phyloP scores from a whole-genome alignment of 2,888 invertebrate species.

The Onthophagus sagittarius region DNA sequence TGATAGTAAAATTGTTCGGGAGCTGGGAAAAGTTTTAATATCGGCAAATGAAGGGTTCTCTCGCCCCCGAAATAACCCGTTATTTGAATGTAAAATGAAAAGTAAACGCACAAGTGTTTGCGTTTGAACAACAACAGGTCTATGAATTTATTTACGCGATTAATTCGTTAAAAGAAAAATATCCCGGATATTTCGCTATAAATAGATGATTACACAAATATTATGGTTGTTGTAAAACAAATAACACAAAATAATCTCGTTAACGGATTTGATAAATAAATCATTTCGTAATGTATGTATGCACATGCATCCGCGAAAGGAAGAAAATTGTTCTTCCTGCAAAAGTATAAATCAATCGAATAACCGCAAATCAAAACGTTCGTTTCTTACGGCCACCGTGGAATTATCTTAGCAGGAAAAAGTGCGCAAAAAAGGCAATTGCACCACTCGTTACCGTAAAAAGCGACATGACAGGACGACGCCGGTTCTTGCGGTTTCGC shows the following conservation, averaged over 20 bases:
- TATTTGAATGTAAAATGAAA: background rate
- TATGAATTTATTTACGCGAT: background rate
- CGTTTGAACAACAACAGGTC: background rate
- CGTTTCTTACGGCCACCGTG: background rate
- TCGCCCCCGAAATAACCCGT: background rate
- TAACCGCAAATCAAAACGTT: background rate
- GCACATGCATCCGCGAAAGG: background rate
- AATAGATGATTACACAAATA: background rate
- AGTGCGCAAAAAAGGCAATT: background rate
- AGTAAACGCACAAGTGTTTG: background rate
- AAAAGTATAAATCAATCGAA: background rate
- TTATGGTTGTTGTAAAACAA: background rate
- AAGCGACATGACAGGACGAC: background rate
- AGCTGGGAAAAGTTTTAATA: background rate
- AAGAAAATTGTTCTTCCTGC: background rate
- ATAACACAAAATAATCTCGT: background rate
- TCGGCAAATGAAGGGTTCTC: background rate
- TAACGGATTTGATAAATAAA: background rate
- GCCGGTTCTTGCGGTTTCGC: background rate
- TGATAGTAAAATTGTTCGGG: background rate
- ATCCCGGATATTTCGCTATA: background rate
- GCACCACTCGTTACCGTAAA: background rate
- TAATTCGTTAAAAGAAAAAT: background rate
- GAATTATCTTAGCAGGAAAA: background rate
- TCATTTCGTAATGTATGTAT: background rate